Conservation (phyloP, 2,113 vertebrate species). For the Podocnemis expansa region DNA sequence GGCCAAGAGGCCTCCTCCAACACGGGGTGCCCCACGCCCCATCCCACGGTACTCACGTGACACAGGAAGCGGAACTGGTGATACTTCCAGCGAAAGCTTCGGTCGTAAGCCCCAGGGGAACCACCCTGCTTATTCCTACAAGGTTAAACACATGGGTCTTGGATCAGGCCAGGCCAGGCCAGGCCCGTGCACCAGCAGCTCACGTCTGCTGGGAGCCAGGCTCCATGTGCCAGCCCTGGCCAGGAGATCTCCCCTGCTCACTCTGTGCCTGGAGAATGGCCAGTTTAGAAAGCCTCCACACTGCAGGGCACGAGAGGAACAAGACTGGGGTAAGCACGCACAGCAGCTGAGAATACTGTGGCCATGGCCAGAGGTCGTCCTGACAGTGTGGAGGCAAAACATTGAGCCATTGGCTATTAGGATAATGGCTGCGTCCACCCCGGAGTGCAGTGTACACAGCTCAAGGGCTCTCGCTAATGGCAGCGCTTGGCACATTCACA, state of each 20-base stretch:
- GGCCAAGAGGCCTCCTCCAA: neutral
- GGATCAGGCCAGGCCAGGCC: neutral
- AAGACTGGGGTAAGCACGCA: neutral
- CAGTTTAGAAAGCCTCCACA: neutral
- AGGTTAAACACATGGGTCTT: neutral
- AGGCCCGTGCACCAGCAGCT: neutral
- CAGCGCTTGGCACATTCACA: no score
- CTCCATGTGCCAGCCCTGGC: rapidly evolving
- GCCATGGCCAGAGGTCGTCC: no score
- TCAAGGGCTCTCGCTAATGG: no score
- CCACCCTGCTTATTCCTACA: constrained; percentile 86
- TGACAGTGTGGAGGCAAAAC: neutral
- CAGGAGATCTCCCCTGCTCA: rapidly evolving
- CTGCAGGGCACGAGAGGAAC: no score
- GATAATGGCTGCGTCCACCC: neutral
- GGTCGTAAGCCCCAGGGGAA: constrained; percentile 93
- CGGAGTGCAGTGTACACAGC: neutral
- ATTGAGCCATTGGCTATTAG: neutral
- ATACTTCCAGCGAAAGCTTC: constrained; percentile 99
- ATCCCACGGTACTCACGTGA: constrained; percentile 83
- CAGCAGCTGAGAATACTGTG: no score
- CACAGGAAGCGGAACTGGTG: constrained; percentile 99
- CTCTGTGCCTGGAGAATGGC: rapidly evolving
- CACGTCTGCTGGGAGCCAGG: neutral
- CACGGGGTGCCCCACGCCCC: rapidly evolving